phyloP scores from a whole-genome alignment of 2,888 invertebrate genomes.

The Trimorus sp. region DNA sequence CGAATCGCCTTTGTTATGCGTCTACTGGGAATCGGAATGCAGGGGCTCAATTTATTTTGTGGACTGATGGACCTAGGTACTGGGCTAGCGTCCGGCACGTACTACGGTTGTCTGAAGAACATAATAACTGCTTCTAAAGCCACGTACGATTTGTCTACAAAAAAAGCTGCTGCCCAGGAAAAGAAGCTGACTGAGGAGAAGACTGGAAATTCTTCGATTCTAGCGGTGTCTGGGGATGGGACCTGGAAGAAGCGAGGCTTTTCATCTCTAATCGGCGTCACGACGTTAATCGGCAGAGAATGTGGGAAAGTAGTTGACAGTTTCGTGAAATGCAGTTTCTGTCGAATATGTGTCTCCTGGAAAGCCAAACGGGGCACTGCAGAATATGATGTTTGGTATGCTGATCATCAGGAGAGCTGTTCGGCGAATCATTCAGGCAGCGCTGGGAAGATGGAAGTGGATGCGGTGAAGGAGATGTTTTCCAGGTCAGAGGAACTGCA shows the following conservation, averaged over 20 bases:
- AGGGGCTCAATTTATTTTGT: conserved; percentile 36
- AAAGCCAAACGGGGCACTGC: conserved; percentile 11
- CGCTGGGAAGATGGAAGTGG: conserved; percentile 66
- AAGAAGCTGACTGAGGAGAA: conserved; percentile 28
- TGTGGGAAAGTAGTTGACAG: conserved; percentile 22
- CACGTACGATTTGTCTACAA: conserved; percentile 12
- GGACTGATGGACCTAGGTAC: conserved; percentile 32
- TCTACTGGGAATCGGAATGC: background rate
- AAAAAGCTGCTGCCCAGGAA: conserved; percentile 27
- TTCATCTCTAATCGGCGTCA: conserved; percentile 19
- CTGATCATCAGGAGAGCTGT: background rate
- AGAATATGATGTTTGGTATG: conserved; percentile 10
- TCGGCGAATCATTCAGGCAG: conserved; percentile 31
- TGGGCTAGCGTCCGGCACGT: background rate
- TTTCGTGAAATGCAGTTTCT: conserved; percentile 31
- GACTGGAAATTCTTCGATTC: conserved; percentile 15
- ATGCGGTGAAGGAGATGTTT: conserved; percentile 63
- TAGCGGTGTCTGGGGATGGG: conserved; percentile 18
- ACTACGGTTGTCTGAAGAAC: conserved; percentile 22
- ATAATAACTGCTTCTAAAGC: conserved; percentile 13
- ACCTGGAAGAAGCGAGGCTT: too few species aligned
- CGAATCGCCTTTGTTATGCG: background rate
- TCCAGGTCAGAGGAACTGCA: conserved; percentile 52
- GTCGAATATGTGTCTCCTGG: background rate
- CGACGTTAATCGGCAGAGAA: conserved; percentile 24